These are phyloP conservation scores for Lophius piscatorius DNA, from an alignment of 2,113 vertebrate genomes.

Conservation along the genomic window DNA sequence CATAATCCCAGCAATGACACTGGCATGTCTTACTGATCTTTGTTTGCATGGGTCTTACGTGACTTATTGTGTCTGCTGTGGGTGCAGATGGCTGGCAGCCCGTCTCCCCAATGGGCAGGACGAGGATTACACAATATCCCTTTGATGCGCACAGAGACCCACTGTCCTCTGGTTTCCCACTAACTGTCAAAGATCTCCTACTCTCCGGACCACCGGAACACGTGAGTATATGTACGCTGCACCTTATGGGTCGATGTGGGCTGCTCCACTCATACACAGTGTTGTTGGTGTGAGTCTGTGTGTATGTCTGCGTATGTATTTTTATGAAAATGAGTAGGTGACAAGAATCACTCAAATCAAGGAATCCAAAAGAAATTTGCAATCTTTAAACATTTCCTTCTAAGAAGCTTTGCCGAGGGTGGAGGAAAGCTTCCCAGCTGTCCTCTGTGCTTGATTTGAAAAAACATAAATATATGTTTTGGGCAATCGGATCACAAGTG, in stretches of 20 bases:
- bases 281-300: neutral
- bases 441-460: too few species aligned
- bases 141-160: slow-evolving; percentile 28
- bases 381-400: too few species aligned
- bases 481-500: too few species aligned
- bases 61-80: slow-evolving; percentile 17
- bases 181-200: slow-evolving; percentile 93
- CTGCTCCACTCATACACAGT: slow-evolving; percentile 2
- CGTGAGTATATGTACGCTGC: slow-evolving; percentile 72
- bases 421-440: too few species aligned
- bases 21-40: neutral
- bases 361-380: too few species aligned
- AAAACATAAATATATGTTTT: too few species aligned
- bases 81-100: slow-evolving; percentile 84
- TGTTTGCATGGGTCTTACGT: slow-evolving; percentile 9
- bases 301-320: slow-evolving; percentile 4
- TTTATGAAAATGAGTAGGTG: neutral
- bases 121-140: slow-evolving; percentile 30
- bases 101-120: slow-evolving; percentile 57
- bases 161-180: slow-evolving; percentile 62
- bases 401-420: too few species aligned
- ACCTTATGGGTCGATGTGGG: slow-evolving; percentile 9
- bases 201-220: slow-evolving; percentile 84
- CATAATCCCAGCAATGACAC: slow-evolving; percentile 1
- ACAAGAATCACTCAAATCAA: neutral